These are phyloP conservation scores for Saccopteryx leptura DNA, from an alignment of 2,113 vertebrate species.

Conservation along the genomic window DNA sequence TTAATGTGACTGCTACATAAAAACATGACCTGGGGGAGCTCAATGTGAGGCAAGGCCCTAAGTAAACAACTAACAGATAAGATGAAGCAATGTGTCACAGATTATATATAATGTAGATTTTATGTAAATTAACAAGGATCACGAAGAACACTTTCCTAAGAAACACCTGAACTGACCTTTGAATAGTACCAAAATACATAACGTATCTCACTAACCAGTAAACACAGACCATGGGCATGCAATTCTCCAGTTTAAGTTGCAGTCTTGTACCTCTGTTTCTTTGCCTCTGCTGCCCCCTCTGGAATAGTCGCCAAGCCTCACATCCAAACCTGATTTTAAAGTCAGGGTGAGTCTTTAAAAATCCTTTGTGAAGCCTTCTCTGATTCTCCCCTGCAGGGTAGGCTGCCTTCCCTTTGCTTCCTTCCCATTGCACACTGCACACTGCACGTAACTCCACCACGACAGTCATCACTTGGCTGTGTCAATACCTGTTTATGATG, in stretches of 20 bases:
- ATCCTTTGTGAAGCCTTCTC: background rate
- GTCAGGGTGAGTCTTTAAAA: background rate
- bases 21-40: background rate
- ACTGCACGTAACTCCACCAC: accelerated
- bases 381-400: background rate
- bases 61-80: background rate
- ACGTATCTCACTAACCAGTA: background rate
- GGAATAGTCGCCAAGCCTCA: background rate
- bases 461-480: background rate
- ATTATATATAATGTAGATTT: background rate
- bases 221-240: background rate
- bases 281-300: constrained; percentile 69
- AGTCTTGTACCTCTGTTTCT: background rate
- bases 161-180: background rate
- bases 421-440: too few relatives aligned
- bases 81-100: background rate
- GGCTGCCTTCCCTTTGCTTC: background rate
- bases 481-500: background rate
- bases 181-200: background rate
- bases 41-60: background rate
- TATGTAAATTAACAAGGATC: background rate
- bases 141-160: background rate
- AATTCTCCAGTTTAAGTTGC: background rate
- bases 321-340: constrained; percentile 8
- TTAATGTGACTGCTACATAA: background rate